Percentiles rank a stretch among this genome's conserved stretches.
Conservation (phyloP, 2,888 invertebrate genomes). For the Esperia sulphurella region DNA sequence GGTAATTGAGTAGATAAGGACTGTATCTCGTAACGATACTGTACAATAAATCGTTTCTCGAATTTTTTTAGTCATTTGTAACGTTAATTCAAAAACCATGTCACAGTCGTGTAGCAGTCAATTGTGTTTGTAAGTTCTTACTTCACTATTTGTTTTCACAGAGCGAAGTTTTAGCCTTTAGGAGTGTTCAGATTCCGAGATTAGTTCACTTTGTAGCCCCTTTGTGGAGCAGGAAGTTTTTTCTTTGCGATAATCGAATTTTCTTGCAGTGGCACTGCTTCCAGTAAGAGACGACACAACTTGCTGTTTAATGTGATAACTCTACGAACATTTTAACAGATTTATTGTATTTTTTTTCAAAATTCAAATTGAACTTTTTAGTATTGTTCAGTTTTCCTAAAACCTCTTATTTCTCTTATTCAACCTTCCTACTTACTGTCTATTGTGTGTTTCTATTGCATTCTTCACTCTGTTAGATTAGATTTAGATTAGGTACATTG, state of each 20-base stretch:
- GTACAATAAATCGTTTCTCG: conserved; percentile 41
- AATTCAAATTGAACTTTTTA: too few species aligned
- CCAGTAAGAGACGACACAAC: conserved; percentile 7
- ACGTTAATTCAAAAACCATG: conserved; percentile 45
- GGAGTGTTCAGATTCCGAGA: conserved; percentile 50
- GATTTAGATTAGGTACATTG: too few species aligned
- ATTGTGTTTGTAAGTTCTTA: conserved; percentile 45
- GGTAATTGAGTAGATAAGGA: conserved; percentile 58
- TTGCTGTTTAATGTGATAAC: background rate
- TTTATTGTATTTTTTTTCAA: too few species aligned
- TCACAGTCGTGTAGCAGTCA: conserved; percentile 25
- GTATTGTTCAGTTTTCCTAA: too few species aligned
- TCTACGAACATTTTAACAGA: background rate
- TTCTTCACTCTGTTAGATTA: too few species aligned
- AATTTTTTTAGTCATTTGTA: conserved; percentile 36
- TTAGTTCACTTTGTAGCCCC: conserved; percentile 54
- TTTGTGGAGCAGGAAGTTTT: conserved; percentile 46
- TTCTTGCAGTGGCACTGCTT: conserved; percentile 18
- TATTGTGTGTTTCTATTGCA: too few species aligned
- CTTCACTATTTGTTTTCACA: conserved; percentile 44
- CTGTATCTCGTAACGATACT: conserved; percentile 40
- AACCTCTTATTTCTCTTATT: too few species aligned
- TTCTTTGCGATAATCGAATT: conserved; percentile 43
- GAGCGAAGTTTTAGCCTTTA: conserved; percentile 47
- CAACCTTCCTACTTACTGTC: too few species aligned